Conservation (phyloP, 2,797 vertebrate species). For the Poecilia gillii region DNA sequence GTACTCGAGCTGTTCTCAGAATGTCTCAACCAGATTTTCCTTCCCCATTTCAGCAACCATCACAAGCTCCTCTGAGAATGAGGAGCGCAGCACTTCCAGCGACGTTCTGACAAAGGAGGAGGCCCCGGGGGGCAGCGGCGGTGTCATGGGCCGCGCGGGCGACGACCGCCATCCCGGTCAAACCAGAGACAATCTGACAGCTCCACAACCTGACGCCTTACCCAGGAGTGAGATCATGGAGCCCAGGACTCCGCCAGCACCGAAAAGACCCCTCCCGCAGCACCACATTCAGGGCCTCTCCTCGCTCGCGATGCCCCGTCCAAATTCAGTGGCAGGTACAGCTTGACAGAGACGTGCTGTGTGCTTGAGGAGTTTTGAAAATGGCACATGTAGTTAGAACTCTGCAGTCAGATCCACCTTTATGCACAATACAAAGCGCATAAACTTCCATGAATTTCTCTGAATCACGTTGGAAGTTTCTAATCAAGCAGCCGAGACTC, state of each 20-base stretch:
- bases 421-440: slow-evolving; percentile 13
- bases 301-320: slow-evolving; percentile 90
- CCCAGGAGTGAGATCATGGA: slow-evolving; percentile 75
- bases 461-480: slow-evolving; percentile 16
- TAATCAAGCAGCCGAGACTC: slow-evolving; percentile 23
- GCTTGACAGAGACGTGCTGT: neutral
- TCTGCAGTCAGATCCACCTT: slow-evolving; percentile 8
- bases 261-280: slow-evolving; percentile 83
- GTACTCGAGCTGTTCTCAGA: neutral
- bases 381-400: neutral
- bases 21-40: slow-evolving; percentile 19
- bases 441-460: slow-evolving; percentile 26
- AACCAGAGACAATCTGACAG: slow-evolving; percentile 81
- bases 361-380: neutral
- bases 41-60: slow-evolving; percentile 85
- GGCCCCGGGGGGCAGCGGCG: slow-evolving; percentile 77
- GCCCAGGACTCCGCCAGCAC: slow-evolving; percentile 74
- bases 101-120: slow-evolving; percentile 91
- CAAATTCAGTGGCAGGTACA: slow-evolving; percentile 98
- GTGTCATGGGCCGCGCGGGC: slow-evolving; percentile 75
- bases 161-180: slow-evolving; percentile 81
- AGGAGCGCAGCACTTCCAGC: slow-evolving; percentile 93
- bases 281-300: slow-evolving; percentile 76
- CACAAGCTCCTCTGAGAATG: slow-evolving; percentile 98
- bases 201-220: slow-evolving; percentile 77